Base-by-base conservation (phyloP, 2,113 vertebrate species). In the Megaleporinus macrocephalus region DNA sequence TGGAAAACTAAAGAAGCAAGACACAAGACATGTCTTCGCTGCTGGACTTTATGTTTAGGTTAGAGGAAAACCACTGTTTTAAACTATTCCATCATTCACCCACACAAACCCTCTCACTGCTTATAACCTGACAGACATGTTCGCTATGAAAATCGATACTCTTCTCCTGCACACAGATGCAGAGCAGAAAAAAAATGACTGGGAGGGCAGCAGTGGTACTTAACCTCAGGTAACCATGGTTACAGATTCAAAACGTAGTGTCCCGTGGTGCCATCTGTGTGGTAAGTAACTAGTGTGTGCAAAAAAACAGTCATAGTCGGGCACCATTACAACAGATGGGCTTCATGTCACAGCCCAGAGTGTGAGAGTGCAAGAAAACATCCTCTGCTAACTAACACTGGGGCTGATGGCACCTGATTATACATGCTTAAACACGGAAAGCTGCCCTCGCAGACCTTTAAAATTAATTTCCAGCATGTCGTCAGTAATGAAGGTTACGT, bases 181-280 rank as follows among this genome's bases (percentile, higher is more conserved):
- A 22, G 55, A 59, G 10, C 55, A 12, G 57, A 61, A 5, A 61
- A 59, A 65, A 44, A 44, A 61, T 24, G 59, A 20, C 27, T 26
- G 49, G 14, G 51, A 82, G 72, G 80, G 83, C 82, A 82, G 47
- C 44, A 57, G 73, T 75, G 47, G 49, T 76, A 68, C 49, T 68
- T 73, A 77, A 84, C 83, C 73, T 80, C 55, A 53, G 49, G 79
- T 79, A 82, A 82, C 86, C 80, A 82, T 80, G 69, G 83, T 65
- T 79, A 87, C 72, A 5, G 55, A 14, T 5, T 55, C 76, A 82
- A 82, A 82, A 61, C 14, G 41, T 41, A 47, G 80, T 62, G 63
- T 65, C 77, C 30, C 57, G 71, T 65, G 77, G 76, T 55, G 20
- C 71, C 76, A 82, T 87, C 75, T 84, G 86, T 36, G 77, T 59